A percentile compares a stretch with the other conserved stretches of the same genome.
These are phyloP conservation scores for Azemiops feae DNA, from an alignment of 2,113 vertebrate species.

Conservation along the genomic window DNA sequence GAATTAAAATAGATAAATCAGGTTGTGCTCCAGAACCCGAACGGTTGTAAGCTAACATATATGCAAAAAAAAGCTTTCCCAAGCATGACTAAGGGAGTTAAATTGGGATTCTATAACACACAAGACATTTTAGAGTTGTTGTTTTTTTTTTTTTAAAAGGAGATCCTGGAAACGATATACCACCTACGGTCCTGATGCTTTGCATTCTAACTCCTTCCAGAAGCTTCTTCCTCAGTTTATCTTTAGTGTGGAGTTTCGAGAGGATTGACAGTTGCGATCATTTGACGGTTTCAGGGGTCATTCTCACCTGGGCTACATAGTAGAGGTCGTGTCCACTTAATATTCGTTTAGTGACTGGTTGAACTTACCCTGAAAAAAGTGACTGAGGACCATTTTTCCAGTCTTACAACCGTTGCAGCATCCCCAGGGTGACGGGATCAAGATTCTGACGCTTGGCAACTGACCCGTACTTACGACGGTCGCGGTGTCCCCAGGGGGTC, in stretches of 20 bases:
- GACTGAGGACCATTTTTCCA: not conserved
- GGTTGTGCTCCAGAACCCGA: not conserved
- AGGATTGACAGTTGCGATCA: not conserved
- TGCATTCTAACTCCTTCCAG: not conserved
- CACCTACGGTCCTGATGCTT: not conserved
- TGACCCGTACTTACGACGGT: too few relatives aligned
- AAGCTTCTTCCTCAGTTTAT: not conserved
- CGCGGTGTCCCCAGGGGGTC: too few relatives aligned
- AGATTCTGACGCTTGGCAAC: too few relatives aligned
- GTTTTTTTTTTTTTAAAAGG: too few relatives aligned
- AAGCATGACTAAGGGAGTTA: slow-evolving; percentile 1
- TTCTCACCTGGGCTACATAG: not conserved
- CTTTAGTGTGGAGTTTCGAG: not conserved
- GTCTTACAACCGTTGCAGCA: not conserved
- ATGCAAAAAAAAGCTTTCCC: not conserved
- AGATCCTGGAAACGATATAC: not conserved
- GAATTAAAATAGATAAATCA: not conserved
- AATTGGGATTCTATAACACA: not conserved
- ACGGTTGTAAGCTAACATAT: not conserved
- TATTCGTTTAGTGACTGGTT: not conserved
- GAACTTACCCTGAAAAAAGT: not conserved
- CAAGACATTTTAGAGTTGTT: not conserved
- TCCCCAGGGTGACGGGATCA: too few relatives aligned
- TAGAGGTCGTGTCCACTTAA: not conserved
- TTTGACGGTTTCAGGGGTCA: not conserved